Evolutionary conservation across 2,113 vertebrate species (phyloP), one percentile per base, ranked within the genome.

Genomic region (Triplophysa rosa): DNA sequence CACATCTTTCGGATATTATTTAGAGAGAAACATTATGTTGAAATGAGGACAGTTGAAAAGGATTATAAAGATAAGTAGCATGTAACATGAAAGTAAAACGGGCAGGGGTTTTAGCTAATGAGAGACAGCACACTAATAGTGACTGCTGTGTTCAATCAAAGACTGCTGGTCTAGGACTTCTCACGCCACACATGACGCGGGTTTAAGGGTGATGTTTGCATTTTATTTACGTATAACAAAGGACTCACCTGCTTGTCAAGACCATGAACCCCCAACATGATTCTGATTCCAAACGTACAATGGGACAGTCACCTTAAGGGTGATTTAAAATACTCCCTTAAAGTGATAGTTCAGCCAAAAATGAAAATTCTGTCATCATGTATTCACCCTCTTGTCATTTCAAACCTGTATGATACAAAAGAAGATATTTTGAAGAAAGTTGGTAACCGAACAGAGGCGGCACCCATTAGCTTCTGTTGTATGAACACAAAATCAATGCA

Each of bases 81-180:
- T 45, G 40, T 58, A 37, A 47, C 54, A 66, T 61, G 67, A 62
- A 67, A 61, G 63, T 3, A 80, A 66, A 59, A 14, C 13, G 29
- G 21, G 71, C 16, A 80, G 79, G 52, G 61, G 70, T 56, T 49
- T 66, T 19, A 29, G 23, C 56, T 74, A 74, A 79, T 74, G 65
- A 79, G 77, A 69, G 70, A 67, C 71, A 61, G 19, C 58, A 75
- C 64, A 23, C 26, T 75, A 59, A 33, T 47, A 33, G 21, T 5
- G 40, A 42, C 67, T 65, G 73, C 61, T 49, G 61, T 6, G 17
- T 52, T 45, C 45, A 76, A 76, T 76, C 73, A 76, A 65, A 65
- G 73, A 52, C 45, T 14, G 33, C 16, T 74, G 71, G 47, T 45
- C 40, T 61, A 45, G 14, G 59, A 26, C 17, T 52, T 12, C 70